phyloP scores from a whole-genome alignment of 2,113 vertebrate genomes.

The Bostrychus sinensis region DNA sequence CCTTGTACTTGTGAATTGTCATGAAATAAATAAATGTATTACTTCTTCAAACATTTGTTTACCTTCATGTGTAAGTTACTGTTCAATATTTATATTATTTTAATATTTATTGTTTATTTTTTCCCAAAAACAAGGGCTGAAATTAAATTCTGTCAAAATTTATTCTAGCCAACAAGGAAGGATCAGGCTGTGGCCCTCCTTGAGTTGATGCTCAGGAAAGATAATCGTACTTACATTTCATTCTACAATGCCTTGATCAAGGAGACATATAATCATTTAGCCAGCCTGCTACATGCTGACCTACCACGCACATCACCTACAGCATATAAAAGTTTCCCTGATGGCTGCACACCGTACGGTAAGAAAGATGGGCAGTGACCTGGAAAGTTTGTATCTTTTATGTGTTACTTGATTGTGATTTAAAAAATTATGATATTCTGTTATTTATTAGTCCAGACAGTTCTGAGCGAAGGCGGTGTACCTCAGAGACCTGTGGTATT shows the following conservation, averaged over 20 bases:
- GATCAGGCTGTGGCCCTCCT: slow-evolving; percentile 86
- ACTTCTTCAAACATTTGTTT: too few species aligned
- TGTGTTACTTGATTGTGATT: neutral
- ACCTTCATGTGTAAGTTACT: too few species aligned
- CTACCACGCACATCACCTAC: slow-evolving; percentile 76
- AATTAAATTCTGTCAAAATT: neutral
- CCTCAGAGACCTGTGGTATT: slow-evolving; percentile 95
- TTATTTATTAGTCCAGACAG: slow-evolving; percentile 80
- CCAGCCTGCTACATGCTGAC: slow-evolving; percentile 81
- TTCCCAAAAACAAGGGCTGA: neutral
- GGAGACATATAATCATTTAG: slow-evolving; percentile 90
- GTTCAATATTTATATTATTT: too few species aligned
- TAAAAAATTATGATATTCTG: slow-evolving; percentile 23
- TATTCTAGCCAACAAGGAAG: slow-evolving; percentile 80
- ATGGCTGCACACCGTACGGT: slow-evolving; percentile 84
- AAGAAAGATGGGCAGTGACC: slow-evolving; percentile 45
- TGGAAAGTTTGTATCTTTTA: neutral
- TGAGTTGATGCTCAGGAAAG: slow-evolving; percentile 87
- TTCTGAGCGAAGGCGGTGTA: slow-evolving; percentile 92
- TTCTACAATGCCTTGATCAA: slow-evolving; percentile 93
- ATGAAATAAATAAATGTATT: neutral
- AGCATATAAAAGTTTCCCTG: slow-evolving; percentile 71
- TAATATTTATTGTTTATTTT: neutral
- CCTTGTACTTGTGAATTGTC: too few species aligned
- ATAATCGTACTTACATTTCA: slow-evolving; percentile 88